phyloP scores from a whole-genome alignment of 2,797 vertebrate genomes.

The Danio aesculapii region DNA sequence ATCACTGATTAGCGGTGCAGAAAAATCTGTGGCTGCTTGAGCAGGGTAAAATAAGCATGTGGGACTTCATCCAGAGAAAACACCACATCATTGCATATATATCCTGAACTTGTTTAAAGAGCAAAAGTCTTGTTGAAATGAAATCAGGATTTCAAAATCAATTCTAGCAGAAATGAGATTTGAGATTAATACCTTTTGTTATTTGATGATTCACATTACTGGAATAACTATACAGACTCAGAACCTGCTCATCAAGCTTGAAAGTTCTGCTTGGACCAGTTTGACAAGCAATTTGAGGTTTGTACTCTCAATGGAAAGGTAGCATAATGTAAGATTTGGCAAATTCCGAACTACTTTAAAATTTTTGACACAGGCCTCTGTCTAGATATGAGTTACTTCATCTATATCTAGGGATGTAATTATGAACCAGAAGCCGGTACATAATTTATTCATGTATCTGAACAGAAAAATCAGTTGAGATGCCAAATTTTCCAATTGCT shows the following conservation, averaged over 20 bases:
- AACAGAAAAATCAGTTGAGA: too few species aligned
- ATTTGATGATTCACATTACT: neutral
- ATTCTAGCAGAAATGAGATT: neutral
- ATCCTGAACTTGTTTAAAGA: neutral
- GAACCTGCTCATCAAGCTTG: neutral
- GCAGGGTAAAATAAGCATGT: constrained; percentile 9
- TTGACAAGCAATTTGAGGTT: neutral
- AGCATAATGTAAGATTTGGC: neutral
- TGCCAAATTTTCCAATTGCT: too few species aligned
- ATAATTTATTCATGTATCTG: too few species aligned
- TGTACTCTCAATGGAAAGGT: neutral
- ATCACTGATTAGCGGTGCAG: constrained; percentile 7
- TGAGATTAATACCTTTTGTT: neutral
- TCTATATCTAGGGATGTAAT: neutral
- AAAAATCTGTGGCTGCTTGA: constrained; percentile 8
- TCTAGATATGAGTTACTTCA: neutral
- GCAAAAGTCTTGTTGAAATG: neutral
- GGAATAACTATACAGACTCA: neutral
- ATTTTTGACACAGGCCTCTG: neutral
- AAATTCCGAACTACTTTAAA: neutral
- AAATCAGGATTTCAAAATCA: neutral
- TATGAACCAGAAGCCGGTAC: too few species aligned
- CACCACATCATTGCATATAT: neutral
- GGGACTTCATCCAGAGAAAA: constrained; percentile 1
- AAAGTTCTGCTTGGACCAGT: neutral